phyloP scores from a whole-genome alignment of 2,113 vertebrate species.

The Brevimyrus niger region DNA sequence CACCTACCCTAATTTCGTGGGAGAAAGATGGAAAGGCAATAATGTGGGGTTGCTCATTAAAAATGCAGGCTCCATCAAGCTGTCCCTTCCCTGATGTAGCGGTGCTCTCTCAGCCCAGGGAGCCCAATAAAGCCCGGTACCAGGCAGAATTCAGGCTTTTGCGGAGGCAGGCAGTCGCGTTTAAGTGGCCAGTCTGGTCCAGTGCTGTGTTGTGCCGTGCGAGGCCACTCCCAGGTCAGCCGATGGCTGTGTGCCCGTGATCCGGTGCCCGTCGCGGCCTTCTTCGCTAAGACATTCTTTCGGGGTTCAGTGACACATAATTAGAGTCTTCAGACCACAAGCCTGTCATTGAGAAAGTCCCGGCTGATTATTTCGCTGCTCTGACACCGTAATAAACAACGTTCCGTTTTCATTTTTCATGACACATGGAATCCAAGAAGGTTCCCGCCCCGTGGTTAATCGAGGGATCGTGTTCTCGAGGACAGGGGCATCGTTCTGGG shows the following conservation, averaged over 20 bases:
- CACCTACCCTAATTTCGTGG: slow-evolving; percentile 58
- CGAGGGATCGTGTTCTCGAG: neutral
- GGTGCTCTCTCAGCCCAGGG: slow-evolving; percentile 64
- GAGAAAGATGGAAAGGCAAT: slow-evolving; percentile 47
- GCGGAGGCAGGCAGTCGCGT: slow-evolving; percentile 60
- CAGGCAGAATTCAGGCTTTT: slow-evolving; percentile 60
- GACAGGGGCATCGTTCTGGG: neutral
- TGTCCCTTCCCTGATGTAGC: slow-evolving; percentile 68
- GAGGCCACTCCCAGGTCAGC: neutral
- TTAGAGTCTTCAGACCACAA: slow-evolving; percentile 15
- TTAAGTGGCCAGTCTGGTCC: slow-evolving; percentile 48
- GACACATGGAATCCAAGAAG: neutral
- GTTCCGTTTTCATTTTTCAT: neutral
- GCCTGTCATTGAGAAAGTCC: slow-evolving; percentile 12
- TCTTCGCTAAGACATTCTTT: slow-evolving; percentile 6
- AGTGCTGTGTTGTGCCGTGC: slow-evolving; percentile 35
- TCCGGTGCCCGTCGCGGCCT: neutral
- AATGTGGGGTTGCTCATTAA: slow-evolving; percentile 70
- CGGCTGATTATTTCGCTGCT: neutral
- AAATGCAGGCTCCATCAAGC: slow-evolving; percentile 63
- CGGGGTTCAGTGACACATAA: neutral
- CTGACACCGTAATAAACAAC: slow-evolving; percentile 4
- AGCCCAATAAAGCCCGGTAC: slow-evolving; percentile 64
- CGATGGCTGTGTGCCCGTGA: neutral
- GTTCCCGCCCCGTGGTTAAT: neutral